Conservation (phyloP, 2,888 invertebrate genomes). For the Enoplolaimus lenunculus region DNA sequence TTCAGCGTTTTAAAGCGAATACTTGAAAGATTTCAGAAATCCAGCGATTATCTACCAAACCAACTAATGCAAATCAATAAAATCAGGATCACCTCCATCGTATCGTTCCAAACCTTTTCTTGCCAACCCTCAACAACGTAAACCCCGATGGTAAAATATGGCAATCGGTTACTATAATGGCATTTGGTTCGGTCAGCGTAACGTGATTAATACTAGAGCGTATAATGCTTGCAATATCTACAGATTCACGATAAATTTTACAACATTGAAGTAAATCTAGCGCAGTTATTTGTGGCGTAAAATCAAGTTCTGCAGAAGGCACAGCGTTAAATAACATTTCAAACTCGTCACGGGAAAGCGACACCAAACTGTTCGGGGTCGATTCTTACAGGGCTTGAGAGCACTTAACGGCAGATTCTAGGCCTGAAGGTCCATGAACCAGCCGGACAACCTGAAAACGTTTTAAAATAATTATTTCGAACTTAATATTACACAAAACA, state of each 20-base stretch:
- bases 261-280: constrained; percentile 67
- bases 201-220: constrained; percentile 80
- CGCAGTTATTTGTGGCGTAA: constrained; percentile 62
- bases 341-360: constrained; percentile 47
- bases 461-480: too few relatives aligned
- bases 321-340: constrained; percentile 60
- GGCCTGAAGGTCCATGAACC: constrained; percentile 75
- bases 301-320: constrained; percentile 52
- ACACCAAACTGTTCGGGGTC: not conserved
- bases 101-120: too few relatives aligned
- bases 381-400: constrained; percentile 55
- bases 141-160: constrained; percentile 70
- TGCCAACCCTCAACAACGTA: constrained; percentile 68
- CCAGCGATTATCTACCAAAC: too few relatives aligned
- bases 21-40: too few relatives aligned
- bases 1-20: too few relatives aligned
- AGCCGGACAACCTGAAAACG: constrained; percentile 60
- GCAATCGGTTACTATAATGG: constrained; percentile 60
- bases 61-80: too few relatives aligned
- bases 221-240: constrained; percentile 71
- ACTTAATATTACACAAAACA: too few relatives aligned
- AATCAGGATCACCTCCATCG: too few relatives aligned
- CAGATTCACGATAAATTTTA: constrained; percentile 57
- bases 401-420: constrained; percentile 56
- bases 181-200: constrained; percentile 58